Evolutionary conservation across 2,113 vertebrate genomes (phyloP), one percentile per base, ranked within the genome.

Genomic region (Psittacula cyanocephala): DNA sequence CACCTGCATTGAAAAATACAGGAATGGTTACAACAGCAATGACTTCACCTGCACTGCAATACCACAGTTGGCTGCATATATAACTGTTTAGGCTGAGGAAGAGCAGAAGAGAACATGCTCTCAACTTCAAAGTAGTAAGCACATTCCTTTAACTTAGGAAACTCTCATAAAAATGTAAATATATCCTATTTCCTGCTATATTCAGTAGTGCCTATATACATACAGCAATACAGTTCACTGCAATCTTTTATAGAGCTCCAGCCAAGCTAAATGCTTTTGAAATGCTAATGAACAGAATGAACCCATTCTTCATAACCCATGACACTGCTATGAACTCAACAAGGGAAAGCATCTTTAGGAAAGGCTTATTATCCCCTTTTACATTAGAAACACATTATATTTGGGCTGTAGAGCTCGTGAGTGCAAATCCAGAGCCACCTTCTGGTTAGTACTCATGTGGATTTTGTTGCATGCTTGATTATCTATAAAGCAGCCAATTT

Each of bases 261-360:
- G 91, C 67, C 81, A 94, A 89, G 63, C 59, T 82, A 87, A 93
- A 85, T 91, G 81, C 44, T 89, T 95, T 96, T 95, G 75, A 96
- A 95, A 82, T 92, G 77, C 44, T 95, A 72, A 89, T 84, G 47
- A 57, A 82, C 43, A 55, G 71, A 79, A 52, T 49, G 44, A 82
- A 72, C 27, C n/a, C 76, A 57, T 94, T 92, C 69, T 80, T 82
- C 75, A 49, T 76, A 89, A 72, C 28, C 24, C 53, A 82, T 75
- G 63, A 44, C 37, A 74, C 17, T 74, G 28, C 33, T 44, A n/a
- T 18, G 20, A 19, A 18, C 41, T 55, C 37, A 79, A 43, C 11
- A 44, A 67, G 57, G 24, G 18, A 78, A 85, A 70, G 25, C 20
- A 76, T 72, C 44, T 68, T 81, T 85, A 65, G 67, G 57, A 91